phyloP scores from a whole-genome alignment of 2,113 vertebrate species.

The Thomomys bottae region DNA sequence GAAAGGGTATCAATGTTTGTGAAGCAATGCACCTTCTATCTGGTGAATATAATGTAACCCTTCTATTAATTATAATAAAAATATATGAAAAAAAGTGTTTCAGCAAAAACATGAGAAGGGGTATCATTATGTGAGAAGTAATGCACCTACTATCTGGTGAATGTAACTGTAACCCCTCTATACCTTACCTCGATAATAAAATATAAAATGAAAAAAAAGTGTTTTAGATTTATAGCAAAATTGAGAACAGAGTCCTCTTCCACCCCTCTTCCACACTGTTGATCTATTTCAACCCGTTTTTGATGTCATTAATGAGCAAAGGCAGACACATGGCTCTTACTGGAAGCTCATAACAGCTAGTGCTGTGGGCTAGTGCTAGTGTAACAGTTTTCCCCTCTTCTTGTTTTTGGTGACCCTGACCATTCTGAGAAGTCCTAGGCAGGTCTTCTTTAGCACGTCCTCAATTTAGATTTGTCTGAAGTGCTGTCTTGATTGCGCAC shows the following conservation, averaged over 20 bases:
- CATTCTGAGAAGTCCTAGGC: neutral
- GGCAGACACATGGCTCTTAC: neutral
- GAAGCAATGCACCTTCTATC: no score
- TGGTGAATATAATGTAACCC: no score
- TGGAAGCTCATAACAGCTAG: neutral
- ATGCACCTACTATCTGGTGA: no score
- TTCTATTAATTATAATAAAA: no score
- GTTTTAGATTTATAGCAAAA: neutral
- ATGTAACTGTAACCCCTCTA: no score
- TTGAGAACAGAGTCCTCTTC: neutral
- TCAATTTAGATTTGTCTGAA: neutral
- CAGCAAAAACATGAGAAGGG: no score
- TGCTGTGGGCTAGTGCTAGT: neutral
- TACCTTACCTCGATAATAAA: no score
- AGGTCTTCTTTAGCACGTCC: neutral
- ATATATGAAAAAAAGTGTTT: no score
- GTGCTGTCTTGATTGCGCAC: constrained; percentile 18
- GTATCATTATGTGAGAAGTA: no score
- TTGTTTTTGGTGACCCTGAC: neutral
- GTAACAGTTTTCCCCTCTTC: neutral
- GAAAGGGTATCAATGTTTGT: no score
- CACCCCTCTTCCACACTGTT: neutral
- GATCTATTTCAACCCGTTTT: neutral
- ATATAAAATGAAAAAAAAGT: no score
- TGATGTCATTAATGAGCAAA: neutral